These are phyloP conservation scores for Chionis minor DNA, from an alignment of 2,113 vertebrate genomes.

Conservation along the genomic window DNA sequence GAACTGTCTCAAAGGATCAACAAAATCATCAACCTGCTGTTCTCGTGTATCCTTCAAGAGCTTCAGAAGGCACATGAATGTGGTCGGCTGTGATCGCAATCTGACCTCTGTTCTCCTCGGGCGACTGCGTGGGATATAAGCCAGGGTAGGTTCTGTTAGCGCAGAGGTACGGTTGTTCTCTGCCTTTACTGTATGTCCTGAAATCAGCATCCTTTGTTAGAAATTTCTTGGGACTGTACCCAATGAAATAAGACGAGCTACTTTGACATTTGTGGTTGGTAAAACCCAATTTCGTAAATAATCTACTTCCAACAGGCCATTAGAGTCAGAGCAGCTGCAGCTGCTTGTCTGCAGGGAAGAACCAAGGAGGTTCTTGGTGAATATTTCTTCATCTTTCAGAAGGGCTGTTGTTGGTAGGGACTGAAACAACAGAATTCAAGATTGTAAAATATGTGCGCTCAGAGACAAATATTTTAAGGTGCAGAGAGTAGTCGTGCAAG, in stretches of 20 bases:
- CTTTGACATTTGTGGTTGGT: background rate
- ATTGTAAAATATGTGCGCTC: background rate
- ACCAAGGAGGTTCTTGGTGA: background rate
- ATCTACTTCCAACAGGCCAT: background rate
- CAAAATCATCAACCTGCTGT: background rate
- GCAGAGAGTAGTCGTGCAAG: background rate
- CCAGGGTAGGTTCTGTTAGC: background rate
- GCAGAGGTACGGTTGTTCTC: background rate
- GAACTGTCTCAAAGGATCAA: background rate
- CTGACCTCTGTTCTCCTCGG: background rate
- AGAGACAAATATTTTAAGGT: background rate
- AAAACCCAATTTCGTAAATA: background rate
- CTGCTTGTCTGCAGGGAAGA: background rate
- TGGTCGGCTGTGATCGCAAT: background rate
- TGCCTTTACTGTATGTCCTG: background rate
- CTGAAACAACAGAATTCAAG: background rate
- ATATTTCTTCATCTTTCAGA: background rate
- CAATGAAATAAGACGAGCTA: background rate
- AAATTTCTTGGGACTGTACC: background rate
- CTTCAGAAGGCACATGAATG: accelerated
- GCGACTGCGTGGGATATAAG: background rate
- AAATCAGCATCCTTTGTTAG: background rate
- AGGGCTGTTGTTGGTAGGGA: background rate
- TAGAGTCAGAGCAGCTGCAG: background rate
- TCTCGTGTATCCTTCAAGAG: background rate